Conservation (phyloP, 92 coral and sea anemone species). For the Pocillopora grandis region DNA sequence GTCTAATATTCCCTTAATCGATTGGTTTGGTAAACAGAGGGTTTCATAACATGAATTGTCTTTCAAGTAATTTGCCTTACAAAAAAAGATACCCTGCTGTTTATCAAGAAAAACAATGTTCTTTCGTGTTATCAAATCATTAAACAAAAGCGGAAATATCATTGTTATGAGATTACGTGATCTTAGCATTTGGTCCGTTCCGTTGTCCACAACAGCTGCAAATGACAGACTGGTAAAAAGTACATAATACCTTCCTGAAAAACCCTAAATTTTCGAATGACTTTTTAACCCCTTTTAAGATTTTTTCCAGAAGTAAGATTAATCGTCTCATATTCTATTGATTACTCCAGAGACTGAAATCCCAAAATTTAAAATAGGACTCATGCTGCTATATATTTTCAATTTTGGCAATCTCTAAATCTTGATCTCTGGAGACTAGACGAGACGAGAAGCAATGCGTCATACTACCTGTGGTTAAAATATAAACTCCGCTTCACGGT, state of each 20-base stretch:
- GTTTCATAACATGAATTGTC: neutral
- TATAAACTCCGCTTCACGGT: neutral
- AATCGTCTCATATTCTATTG: too few relatives aligned
- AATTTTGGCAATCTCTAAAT: neutral
- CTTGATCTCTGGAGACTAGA: neutral
- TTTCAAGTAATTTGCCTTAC: neutral
- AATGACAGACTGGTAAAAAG: too few relatives aligned
- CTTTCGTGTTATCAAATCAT: neutral
- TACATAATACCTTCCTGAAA: too few relatives aligned
- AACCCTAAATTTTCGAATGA: neutral
- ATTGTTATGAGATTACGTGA: neutral
- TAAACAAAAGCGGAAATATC: conserved; percentile 26
- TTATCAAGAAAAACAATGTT: neutral
- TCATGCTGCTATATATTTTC: conserved; percentile 12
- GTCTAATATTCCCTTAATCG: neutral
- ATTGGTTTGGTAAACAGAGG: neutral
- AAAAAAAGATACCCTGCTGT: neutral
- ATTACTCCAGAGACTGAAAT: neutral
- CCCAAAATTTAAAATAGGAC: conserved; percentile 9
- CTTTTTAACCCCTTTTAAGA: neutral
- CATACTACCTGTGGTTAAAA: neutral
- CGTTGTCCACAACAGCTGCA: too few relatives aligned
- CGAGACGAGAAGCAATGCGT: neutral
- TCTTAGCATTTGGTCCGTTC: too few relatives aligned
- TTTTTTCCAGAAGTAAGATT: too few relatives aligned